phyloP scores from a whole-genome alignment of 1,140 invertebrate genomes.

The Drosophila lacertosa region DNA sequence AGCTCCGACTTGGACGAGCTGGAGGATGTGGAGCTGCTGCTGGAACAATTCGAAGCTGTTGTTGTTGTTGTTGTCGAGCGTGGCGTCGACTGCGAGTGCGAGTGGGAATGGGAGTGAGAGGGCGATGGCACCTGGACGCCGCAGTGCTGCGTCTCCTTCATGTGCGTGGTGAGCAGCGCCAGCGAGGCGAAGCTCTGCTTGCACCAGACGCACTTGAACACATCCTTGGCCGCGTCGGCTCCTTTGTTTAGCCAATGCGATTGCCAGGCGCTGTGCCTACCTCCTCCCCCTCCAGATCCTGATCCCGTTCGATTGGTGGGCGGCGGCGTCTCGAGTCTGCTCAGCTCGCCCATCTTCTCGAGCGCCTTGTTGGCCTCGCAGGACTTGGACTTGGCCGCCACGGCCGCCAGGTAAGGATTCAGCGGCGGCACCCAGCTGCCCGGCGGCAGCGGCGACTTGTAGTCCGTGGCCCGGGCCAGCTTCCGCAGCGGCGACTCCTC shows the following conservation, averaged over 20 bases:
- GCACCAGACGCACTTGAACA: conserved; percentile 98
- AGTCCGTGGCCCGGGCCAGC: conserved; percentile 86
- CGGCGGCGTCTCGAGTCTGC: conserved; percentile 86
- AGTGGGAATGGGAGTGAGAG: neutral
- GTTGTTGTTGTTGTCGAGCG: conserved; percentile 84
- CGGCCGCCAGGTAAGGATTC: conserved; percentile 92
- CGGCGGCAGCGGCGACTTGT: conserved; percentile 83
- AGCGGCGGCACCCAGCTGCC: conserved; percentile 91
- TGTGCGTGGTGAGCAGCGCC: conserved; percentile 95
- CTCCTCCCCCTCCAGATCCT: conserved; percentile 85
- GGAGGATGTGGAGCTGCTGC: conserved; percentile 85
- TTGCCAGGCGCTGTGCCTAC: conserved; percentile 94
- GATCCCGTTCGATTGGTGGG: conserved; percentile 6
- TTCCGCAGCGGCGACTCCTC: conserved; percentile 87
- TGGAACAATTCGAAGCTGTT: conserved; percentile 84
- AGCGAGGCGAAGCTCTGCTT: conserved; percentile 96
- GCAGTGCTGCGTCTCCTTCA: conserved; percentile 97
- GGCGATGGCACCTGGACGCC: conserved; percentile 90
- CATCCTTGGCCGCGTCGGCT: conserved; percentile 96
- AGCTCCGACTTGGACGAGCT: conserved; percentile 90
- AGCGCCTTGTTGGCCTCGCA: conserved; percentile 92
- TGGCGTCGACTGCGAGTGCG: conserved; percentile 4
- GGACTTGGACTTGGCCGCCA: conserved; percentile 87
- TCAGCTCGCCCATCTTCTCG: conserved; percentile 96
- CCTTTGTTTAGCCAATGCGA: conserved; percentile 97